phyloP scores from a whole-genome alignment of 2,113 vertebrate species.

The Rhinoptilus africanus region DNA sequence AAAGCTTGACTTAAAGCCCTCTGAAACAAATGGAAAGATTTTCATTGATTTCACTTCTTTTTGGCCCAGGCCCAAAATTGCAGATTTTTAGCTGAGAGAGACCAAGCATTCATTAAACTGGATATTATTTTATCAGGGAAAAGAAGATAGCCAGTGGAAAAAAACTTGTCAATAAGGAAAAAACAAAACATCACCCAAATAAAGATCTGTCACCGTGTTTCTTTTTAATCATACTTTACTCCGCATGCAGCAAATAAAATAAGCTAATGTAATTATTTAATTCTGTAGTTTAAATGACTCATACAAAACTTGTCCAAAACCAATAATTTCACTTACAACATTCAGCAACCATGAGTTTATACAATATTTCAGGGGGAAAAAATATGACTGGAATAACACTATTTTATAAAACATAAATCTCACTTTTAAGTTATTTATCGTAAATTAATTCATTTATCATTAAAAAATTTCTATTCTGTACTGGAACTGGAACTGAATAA shows the following conservation, averaged over 20 bases:
- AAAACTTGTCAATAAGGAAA: background rate
- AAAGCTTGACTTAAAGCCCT: conserved; percentile 13
- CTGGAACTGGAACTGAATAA: background rate
- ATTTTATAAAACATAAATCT: background rate
- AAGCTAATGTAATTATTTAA: background rate
- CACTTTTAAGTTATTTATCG: background rate
- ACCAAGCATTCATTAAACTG: background rate
- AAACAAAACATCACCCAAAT: background rate
- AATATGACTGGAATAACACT: background rate
- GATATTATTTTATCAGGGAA: background rate
- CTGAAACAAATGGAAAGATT: conserved; percentile 38
- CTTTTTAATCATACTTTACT: background rate
- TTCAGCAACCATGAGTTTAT: background rate
- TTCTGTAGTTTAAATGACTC: background rate
- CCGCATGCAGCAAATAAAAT: background rate
- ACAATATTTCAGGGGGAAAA: background rate
- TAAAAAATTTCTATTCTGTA: background rate
- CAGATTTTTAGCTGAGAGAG: background rate
- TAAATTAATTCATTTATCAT: background rate
- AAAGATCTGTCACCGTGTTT: background rate
- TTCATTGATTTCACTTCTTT: conserved; percentile 31
- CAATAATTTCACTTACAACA: background rate
- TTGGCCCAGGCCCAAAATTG: background rate
- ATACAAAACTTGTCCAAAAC: background rate
- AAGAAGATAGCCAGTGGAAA: background rate